Conservation (phyloP, 64 coral and sea anemone species). For the Stichodactyla mertensii region DNA sequence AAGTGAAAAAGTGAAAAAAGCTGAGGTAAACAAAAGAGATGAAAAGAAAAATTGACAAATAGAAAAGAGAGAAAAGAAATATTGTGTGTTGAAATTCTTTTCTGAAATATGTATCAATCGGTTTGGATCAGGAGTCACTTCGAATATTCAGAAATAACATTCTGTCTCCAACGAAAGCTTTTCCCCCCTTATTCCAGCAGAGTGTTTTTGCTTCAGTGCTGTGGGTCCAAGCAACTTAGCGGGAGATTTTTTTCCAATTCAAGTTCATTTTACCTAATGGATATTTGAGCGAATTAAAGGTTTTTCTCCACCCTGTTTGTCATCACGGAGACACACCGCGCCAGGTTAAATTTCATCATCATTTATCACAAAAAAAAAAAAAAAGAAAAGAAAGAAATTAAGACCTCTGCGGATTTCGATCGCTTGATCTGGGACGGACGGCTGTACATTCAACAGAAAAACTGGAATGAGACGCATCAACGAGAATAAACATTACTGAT, state of each 20-base stretch:
- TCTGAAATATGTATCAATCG: background rate
- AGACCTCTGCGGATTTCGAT: background rate
- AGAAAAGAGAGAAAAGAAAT: no score
- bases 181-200: background rate
- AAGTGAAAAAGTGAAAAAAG: no score
- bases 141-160: no score
- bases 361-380: no score
- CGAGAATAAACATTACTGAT: no score
- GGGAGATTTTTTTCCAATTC: background rate
- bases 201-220: background rate
- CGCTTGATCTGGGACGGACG: background rate
- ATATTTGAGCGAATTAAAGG: background rate
- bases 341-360: no score
- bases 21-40: no score
- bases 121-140: no score
- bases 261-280: background rate
- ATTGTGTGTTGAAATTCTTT: background rate
- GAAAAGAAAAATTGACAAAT: no score
- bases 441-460: background rate
- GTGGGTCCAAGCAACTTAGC: background rate
- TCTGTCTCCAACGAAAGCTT: background rate
- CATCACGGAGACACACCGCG: background rate
- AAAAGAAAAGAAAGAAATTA: no score
- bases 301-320: background rate
- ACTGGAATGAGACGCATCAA: background rate